Conservation (phyloP, 2,113 vertebrate genomes). For the Proteles cristata region DNA sequence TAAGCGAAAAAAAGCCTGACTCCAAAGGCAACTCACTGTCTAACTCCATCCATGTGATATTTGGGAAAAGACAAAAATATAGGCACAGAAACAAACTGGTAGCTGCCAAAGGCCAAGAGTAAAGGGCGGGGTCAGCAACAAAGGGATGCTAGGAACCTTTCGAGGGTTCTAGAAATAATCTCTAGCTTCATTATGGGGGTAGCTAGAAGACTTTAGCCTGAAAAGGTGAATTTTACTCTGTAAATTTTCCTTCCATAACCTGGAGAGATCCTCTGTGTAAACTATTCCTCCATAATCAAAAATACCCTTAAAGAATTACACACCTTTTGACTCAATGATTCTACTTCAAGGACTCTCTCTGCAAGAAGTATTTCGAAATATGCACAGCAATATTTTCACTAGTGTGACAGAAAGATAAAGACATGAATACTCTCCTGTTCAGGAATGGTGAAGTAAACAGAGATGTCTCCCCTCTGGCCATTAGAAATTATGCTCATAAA, state of each 20-base stretch:
- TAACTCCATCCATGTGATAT: not conserved
- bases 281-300: not conserved
- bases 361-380: not conserved
- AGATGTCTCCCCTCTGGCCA: not conserved
- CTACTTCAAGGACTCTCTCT: not conserved
- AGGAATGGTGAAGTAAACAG: not conserved
- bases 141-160: not conserved
- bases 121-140: not conserved
- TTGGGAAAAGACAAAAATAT: not conserved
- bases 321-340: not conserved
- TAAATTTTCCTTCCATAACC: not conserved
- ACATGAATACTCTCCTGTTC: not conserved
- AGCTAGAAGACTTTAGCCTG: not conserved
- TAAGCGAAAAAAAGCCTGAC: not conserved
- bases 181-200: not conserved
- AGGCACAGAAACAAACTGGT: not conserved
- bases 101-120: not conserved
- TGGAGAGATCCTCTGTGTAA: not conserved
- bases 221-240: not conserved
- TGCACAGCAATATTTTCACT: not conserved
- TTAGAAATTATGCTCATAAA: not conserved
- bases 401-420: not conserved
- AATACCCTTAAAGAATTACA: not conserved
- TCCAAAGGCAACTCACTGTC: not conserved
- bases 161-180: not conserved